phyloP scores from a whole-genome alignment of 2,113 vertebrate genomes.

The Oryzias melastigma region DNA sequence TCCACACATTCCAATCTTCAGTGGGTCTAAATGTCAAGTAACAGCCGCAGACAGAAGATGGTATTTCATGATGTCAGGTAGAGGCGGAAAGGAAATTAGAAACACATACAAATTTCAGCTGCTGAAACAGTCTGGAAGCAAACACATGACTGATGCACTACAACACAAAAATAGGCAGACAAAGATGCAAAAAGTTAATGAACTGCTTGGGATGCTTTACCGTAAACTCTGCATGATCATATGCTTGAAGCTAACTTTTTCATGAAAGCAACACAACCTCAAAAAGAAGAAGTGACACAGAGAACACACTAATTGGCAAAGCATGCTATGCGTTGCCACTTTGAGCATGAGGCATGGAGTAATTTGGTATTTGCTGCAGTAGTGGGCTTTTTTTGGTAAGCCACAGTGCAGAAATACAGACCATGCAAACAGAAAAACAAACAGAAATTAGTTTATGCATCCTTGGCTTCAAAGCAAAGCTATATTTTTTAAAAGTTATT shows the following conservation, averaged over 20 bases:
- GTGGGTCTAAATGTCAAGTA: slow-evolving; percentile 53
- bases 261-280: neutral
- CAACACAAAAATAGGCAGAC: neutral
- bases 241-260: neutral
- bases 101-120: slow-evolving; percentile 23
- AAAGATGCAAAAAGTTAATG: neutral
- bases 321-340: slow-evolving; percentile 23
- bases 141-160: neutral
- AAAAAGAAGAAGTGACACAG: neutral
- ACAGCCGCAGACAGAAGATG: slow-evolving; percentile 20
- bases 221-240: neutral
- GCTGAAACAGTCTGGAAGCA: neutral
- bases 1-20: slow-evolving; percentile 8
- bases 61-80: slow-evolving; percentile 39
- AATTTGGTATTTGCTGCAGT: slow-evolving; percentile 29
- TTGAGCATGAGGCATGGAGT: slow-evolving; percentile 21
- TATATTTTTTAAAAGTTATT: no score
- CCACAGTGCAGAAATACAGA: slow-evolving; percentile 26
- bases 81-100: slow-evolving; percentile 14
- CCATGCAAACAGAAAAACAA: slow-evolving; percentile 11
- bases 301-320: slow-evolving; percentile 49
- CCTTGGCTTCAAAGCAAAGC: slow-evolving; percentile 7
- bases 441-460: neutral
- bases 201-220: neutral
- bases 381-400: slow-evolving; percentile 55